Evolutionary conservation across 2,888 invertebrate species (phyloP), one percentile per base, ranked within the genome.

Genomic region (Drosophila maculinotata): DNA sequence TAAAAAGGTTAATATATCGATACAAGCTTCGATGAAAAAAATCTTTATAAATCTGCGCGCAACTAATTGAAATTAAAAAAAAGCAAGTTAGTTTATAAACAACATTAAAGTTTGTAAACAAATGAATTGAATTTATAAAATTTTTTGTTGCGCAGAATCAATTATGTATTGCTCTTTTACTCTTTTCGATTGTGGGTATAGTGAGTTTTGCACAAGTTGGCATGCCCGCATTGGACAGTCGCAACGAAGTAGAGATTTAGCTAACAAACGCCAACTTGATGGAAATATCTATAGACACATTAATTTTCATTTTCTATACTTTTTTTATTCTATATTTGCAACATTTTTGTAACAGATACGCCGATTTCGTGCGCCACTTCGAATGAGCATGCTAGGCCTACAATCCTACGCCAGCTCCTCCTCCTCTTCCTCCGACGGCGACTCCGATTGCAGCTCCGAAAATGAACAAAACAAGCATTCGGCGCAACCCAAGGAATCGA

Each of bases 331-430:
- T 80, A 20, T 84, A 84, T 69, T 71, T 84, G 57, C 83, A 84
- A 72, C 79, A 83, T 54, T 85, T 85, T 59, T 83, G 85, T 0
- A 83, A 82, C 47, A 79, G 67, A 59, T 83, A 78, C 39, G 80
- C 83, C 14, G 70, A 79, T 31, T 68, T 83, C 17, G 65, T 83
- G 47, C 76, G 86, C 14, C 66, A 42, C 62, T 76, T 1, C 78
- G 63, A 35, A 41, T 38, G 49, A 76, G n/a, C 28, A 96, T 97
- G 96, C 91, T 96, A 62, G 94, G 95, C 31, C 92, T 97, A 76
- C 93, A 94, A 92, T 93, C 94, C 71, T 97, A 97, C 81, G 95
- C 94, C 2, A 95, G 95, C 87, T 95, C 94, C 85, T 95, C 95
- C 81, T 95, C 94, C 2, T 95, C 95, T 87, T 95, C 94, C 85